These are phyloP conservation scores for Lochmaea capreae DNA, from an alignment of 2,888 invertebrate species.

Conservation along the genomic window DNA sequence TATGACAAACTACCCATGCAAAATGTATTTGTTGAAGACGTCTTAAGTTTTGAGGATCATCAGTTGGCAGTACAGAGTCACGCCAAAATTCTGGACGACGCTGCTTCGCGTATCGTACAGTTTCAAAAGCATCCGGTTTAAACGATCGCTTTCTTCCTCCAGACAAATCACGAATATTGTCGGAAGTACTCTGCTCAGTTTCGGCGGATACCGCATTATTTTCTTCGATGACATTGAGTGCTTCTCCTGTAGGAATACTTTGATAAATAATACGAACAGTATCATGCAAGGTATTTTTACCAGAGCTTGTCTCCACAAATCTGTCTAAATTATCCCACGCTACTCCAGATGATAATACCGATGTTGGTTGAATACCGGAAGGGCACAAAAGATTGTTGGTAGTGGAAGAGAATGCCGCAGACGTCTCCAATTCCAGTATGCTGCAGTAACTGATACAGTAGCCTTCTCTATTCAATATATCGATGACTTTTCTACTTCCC, in stretches of 20 bases:
- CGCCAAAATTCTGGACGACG: conserved; percentile 41
- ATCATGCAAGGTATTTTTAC: conserved; percentile 55
- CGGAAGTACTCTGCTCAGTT: background rate
- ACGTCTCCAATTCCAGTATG: conserved; percentile 46
- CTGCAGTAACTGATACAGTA: conserved; percentile 42
- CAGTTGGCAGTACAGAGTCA: conserved; percentile 30
- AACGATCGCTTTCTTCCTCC: conserved; percentile 47
- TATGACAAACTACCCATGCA: conserved; percentile 38
- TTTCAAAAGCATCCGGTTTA: conserved; percentile 40
- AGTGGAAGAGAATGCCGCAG: conserved; percentile 45
- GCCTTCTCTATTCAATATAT: conserved; percentile 45
- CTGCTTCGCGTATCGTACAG: conserved; percentile 37
- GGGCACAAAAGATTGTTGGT: conserved; percentile 44
- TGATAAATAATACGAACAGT: conserved; percentile 57
- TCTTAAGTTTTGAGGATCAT: conserved; percentile 27
- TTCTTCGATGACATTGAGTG: conserved; percentile 15
- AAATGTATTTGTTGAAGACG: conserved; percentile 28
- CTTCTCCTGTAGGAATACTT: conserved; percentile 47
- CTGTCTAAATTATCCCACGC: conserved; percentile 52
- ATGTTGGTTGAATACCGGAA: conserved; percentile 44
- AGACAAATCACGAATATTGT: conserved; percentile 32
- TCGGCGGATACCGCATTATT: background rate
- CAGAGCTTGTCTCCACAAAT: conserved; percentile 48
- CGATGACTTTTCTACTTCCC: conserved; percentile 46
- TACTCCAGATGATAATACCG: conserved; percentile 47